Conservation (phyloP, 2,113 vertebrate species). For the Pelmatolapia mariae region DNA sequence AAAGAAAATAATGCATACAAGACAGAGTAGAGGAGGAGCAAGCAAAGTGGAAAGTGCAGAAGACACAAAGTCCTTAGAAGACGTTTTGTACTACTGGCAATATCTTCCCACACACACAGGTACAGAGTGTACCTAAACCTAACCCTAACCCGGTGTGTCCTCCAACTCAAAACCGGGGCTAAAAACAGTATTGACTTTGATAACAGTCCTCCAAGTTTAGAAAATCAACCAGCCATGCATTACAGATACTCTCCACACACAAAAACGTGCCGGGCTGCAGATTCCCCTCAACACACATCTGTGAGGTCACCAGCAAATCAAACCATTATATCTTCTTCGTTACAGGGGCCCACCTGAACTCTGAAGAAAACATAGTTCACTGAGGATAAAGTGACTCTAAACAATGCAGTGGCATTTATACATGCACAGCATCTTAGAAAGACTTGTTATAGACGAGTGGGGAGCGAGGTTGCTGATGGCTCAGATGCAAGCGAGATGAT, state of each 20-base stretch:
- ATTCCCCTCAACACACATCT: neutral
- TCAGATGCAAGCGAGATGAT: slow-evolving; percentile 13
- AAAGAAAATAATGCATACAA: neutral
- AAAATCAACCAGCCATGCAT: neutral
- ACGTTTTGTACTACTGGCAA: slow-evolving; percentile 1
- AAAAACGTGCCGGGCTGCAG: neutral
- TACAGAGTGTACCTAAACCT: neutral
- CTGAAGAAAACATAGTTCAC: neutral
- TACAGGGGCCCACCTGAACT: neutral
- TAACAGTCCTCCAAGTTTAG: neutral
- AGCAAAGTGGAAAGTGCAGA: neutral
- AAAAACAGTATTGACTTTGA: slow-evolving; percentile 31
- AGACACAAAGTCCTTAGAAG: neutral
- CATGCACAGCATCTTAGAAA: neutral
- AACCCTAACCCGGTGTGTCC: neutral
- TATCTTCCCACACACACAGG: neutral
- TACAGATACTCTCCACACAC: neutral
- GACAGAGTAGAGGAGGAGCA: neutral
- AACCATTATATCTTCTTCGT: neutral
- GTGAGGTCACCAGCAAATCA: neutral
- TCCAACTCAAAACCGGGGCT: neutral
- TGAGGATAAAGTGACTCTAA: neutral
- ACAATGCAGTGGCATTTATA: neutral
- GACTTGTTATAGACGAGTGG: neutral
- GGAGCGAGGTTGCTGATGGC: neutral